Base-by-base conservation (phyloP, 2,888 invertebrate species). In the Cerastoderma edule region DNA sequence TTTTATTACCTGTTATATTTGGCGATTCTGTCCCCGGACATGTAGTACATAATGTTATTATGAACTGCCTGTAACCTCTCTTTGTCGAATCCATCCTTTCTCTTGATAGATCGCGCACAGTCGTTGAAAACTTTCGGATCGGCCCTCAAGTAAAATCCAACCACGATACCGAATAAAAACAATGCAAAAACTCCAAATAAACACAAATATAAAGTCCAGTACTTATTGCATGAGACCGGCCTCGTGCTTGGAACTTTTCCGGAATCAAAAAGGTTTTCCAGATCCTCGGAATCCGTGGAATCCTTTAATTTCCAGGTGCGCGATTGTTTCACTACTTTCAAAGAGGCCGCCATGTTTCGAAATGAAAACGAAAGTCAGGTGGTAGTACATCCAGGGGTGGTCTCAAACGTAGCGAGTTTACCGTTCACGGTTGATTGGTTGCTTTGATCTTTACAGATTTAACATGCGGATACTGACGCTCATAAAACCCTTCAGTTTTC, bases 131-230 rank as follows among this genome's bases (percentile, higher is more conserved):
- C 77, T 53, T 75, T 79, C 63, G 83, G 83, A 67, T 84, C 79
- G 50, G 86, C 89, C 69, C 87, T 78, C 57, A 88, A 80, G 56
- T 85, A 87, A 82, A 87, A 88, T 63, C 89, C 89, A 16, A 88
- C 75, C 16, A 87, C 78, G 46, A 88, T 73, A 46, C 89, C 88
- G 13, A 87, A 64, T 32, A 88, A 77, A 83, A 89, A 87, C 67
- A 88, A 74, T 10, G 84, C 83, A 44, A 85, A 76, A 65, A 87
- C 69, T 35, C 83, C 84, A 24, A 87, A 53, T 39, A 86, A 56
- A 33, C 85, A 60, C 60, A 87, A 66, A 63, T 84, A 85, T 70
- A 86, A 79, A 6, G 77, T 82, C 84, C 85, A 87, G 50, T 84
- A 75, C 65, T 85, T 87, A 5, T 80, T 72, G 72, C 76, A 84